Evolutionary conservation across 1,140 invertebrate species (phyloP).

Genomic region (Achatina immaculata): DNA sequence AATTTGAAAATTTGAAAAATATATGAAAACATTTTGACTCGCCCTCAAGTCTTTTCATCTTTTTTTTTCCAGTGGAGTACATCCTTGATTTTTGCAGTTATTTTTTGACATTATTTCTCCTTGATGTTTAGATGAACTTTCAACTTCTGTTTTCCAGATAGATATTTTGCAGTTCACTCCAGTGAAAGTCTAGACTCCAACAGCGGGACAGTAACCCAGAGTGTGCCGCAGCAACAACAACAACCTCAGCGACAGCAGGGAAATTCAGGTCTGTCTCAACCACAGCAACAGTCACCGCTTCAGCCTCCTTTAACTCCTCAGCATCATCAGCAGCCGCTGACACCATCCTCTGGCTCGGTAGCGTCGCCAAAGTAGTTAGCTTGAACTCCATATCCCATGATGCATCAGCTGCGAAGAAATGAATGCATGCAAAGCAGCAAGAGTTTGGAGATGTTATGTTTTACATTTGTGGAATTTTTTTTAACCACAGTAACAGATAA

Average conservation of each 20-base stretch:
- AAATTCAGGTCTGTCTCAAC: constrained; percentile 3
- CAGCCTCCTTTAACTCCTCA: background rate
- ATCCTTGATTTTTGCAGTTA: too few species aligned
- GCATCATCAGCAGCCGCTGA: background rate
- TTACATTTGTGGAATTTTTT: too few species aligned
- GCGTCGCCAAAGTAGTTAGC: constrained; percentile 7
- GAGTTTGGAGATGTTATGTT: too few species aligned
- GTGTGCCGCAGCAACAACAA: background rate
- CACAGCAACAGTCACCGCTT: constrained; percentile 7
- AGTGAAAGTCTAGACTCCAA: constrained; percentile 57
- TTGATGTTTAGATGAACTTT: too few species aligned
- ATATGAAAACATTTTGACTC: too few species aligned
- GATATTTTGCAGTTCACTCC: constrained; percentile 60
- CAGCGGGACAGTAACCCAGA: constrained; percentile 2
- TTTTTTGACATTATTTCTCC: too few species aligned
- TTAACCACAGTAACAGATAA: too few species aligned
- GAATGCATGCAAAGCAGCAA: too few species aligned
- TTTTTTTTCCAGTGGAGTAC: too few species aligned
- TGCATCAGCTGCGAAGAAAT: background rate
- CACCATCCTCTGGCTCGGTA: background rate
- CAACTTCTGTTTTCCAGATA: constrained; percentile 53
- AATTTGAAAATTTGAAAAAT: too few species aligned
- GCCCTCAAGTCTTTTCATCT: too few species aligned
- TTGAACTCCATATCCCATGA: background rate
- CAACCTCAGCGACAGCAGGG: constrained; percentile 1